These are phyloP conservation scores for Jaculus jaculus DNA, from an alignment of 2,113 vertebrate genomes.

Conservation along the genomic window DNA sequence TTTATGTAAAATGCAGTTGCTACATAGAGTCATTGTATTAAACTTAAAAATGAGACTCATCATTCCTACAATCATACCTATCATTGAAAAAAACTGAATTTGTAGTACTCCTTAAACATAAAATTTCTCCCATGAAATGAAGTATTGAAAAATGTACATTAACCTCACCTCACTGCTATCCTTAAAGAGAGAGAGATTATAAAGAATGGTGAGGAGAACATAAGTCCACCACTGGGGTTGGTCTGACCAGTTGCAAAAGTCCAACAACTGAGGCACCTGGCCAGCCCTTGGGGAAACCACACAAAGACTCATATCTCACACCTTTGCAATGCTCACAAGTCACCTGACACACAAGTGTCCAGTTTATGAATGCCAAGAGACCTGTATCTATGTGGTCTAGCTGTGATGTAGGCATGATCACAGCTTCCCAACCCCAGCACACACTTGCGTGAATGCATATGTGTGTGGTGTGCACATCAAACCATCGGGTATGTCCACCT, in stretches of 20 bases:
- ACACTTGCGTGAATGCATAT: background rate
- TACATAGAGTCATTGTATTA: conserved; percentile 3
- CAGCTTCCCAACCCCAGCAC: background rate
- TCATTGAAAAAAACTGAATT: conserved; percentile 38
- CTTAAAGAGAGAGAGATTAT: background rate
- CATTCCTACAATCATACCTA: background rate
- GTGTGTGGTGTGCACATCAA: too few species aligned
- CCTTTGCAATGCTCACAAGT: background rate
- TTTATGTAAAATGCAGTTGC: background rate
- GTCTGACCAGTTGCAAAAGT: background rate
- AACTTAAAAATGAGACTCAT: background rate
- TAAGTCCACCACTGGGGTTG: background rate
- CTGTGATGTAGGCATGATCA: background rate
- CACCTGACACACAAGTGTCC: background rate
- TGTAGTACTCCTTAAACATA: background rate
- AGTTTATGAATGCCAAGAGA: background rate
- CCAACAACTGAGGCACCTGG: background rate
- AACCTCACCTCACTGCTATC: background rate
- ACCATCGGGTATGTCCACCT: background rate
- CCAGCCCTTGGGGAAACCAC: background rate
- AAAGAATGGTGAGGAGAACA: background rate
- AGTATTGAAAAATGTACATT: conserved; percentile 25
- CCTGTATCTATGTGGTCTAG: background rate
- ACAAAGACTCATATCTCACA: background rate
- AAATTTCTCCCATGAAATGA: conserved; percentile 23